phyloP scores from a whole-genome alignment of 1,140 invertebrate species.

The Conus betulinus region DNA sequence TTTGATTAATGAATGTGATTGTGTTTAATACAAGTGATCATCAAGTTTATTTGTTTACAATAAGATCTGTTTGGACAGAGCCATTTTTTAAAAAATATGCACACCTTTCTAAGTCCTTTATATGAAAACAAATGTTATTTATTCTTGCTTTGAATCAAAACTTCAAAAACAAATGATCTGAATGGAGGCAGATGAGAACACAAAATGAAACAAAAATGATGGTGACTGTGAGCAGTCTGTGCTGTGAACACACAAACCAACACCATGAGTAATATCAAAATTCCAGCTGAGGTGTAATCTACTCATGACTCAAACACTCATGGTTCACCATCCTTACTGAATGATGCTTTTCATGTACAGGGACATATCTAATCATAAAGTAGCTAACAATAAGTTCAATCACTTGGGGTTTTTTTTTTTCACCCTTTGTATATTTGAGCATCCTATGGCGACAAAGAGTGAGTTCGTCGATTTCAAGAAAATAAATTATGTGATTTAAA shows the following conservation, averaged over 20 bases:
- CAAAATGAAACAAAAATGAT: too few species aligned
- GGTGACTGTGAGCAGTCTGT: not conserved
- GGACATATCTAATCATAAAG: too few species aligned
- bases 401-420: not conserved
- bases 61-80: not conserved
- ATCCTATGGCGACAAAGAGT: not conserved
- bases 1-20: not conserved
- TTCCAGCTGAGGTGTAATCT: not conserved
- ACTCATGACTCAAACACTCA: not conserved
- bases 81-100: not conserved
- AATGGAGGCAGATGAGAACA: not conserved
- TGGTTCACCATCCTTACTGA: not conserved
- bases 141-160: not conserved
- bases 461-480: not conserved
- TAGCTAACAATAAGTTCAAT: too few species aligned
- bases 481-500: not conserved
- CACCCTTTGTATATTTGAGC: not conserved
- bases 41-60: not conserved
- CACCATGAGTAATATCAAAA: not conserved
- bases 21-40: not conserved
- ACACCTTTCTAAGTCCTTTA: not conserved
- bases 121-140: not conserved
- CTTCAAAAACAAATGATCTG: not conserved
- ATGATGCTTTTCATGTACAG: not conserved
- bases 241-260: not conserved